These are phyloP conservation scores for Cricetomys ansorgei DNA, from an alignment of 2,113 vertebrate species.

Conservation along the genomic window DNA sequence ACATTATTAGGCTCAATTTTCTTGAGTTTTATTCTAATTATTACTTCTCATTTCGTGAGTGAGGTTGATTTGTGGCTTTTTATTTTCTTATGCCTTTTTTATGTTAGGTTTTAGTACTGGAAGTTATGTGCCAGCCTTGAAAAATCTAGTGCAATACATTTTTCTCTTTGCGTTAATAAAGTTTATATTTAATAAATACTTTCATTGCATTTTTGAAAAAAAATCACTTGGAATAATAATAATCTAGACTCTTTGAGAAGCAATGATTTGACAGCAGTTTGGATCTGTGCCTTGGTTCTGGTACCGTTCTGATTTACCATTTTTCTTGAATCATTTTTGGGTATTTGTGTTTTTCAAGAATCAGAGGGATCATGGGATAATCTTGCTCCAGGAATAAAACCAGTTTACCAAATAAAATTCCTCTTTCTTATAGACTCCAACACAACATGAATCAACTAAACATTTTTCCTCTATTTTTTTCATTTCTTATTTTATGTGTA, in stretches of 20 bases:
- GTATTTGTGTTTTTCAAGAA: slow-evolving; percentile 35
- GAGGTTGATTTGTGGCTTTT: slow-evolving; percentile 32
- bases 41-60: slow-evolving; percentile 37
- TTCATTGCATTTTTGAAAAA: slow-evolving; percentile 49
- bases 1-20: slow-evolving; percentile 9
- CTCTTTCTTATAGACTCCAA: slow-evolving; percentile 16
- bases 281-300: neutral
- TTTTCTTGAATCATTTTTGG: slow-evolving; percentile 18
- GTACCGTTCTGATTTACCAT: neutral
- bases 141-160: slow-evolving; percentile 31
- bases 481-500: neutral
- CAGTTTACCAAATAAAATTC: slow-evolving; percentile 1
- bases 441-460: neutral
- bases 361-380: neutral
- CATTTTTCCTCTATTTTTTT: neutral
- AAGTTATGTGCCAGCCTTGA: slow-evolving; percentile 17
- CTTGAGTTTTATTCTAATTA: slow-evolving; percentile 42
- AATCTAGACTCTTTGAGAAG: slow-evolving; percentile 18
- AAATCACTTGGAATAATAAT: slow-evolving; percentile 41
- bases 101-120: slow-evolving; percentile 20
- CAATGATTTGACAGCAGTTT: slow-evolving; percentile 44
- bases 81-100: slow-evolving; percentile 34
- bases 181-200: slow-evolving; percentile 24
- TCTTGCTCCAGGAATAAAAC: slow-evolving; percentile 41
- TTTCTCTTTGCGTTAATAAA: slow-evolving; percentile 30